phyloP scores from a whole-genome alignment of 1,140 invertebrate genomes.

The Aricia agestis region DNA sequence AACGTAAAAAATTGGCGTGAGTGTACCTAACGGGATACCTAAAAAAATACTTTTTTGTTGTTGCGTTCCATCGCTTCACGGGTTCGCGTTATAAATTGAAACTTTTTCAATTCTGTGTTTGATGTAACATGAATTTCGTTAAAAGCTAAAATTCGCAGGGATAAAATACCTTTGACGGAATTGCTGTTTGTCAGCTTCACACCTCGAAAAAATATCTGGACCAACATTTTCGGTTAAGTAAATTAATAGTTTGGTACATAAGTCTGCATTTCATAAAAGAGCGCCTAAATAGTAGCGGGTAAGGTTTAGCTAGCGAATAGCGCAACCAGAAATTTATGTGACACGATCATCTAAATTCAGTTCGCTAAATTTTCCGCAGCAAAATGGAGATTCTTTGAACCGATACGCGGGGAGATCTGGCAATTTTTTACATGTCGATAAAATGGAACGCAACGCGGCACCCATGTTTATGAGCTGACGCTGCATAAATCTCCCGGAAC shows the following conservation, averaged over 20 bases:
- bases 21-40: background rate
- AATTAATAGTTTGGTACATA: too few species aligned
- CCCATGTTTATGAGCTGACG: conserved; percentile 14
- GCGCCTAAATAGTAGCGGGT: background rate
- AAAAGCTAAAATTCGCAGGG: conserved; percentile 8
- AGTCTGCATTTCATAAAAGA: too few species aligned
- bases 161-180: conserved; percentile 4
- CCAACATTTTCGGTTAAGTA: too few species aligned
- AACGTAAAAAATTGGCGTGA: background rate
- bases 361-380: background rate
- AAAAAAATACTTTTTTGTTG: conserved; percentile 1
- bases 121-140: conserved; percentile 15
- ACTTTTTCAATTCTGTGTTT: conserved; percentile 13
- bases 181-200: background rate
- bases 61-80: background rate
- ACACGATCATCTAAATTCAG: conserved; percentile 3
- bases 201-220: background rate
- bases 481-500: conserved; percentile 26
- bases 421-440: conserved; percentile 14
- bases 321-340: background rate
- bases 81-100: conserved; percentile 9
- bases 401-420: background rate
- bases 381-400: background rate
- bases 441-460: conserved; percentile 8
- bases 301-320: background rate